A percentile compares a stretch with the other conserved stretches of the same genome.
phyloP scores from a whole-genome alignment of 2,113 vertebrate genomes.

The Corythaixoides concolor region DNA sequence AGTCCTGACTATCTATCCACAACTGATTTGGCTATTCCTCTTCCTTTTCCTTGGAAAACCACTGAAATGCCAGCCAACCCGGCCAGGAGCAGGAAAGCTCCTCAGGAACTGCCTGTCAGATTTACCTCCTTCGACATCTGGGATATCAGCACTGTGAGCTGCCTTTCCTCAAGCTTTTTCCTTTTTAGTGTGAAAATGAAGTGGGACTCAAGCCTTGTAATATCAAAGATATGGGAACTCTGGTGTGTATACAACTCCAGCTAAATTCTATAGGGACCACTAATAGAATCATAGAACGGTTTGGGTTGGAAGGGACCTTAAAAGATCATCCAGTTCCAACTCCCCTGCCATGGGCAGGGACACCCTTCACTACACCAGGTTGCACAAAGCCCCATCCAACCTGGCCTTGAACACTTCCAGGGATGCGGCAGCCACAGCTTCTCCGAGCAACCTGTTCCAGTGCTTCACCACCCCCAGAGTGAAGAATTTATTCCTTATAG shows the following conservation, averaged over 20 bases:
- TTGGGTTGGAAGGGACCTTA: no score
- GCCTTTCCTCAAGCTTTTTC: neutral
- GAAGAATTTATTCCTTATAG: no score
- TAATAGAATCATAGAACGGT: no score
- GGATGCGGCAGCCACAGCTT: no score
- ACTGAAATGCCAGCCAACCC: neutral
- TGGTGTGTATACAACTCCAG: neutral
- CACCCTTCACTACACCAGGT: no score
- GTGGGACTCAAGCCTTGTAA: neutral
- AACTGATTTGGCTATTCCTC: neutral
- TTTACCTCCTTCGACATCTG: neutral
- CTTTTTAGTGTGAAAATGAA: accelerated
- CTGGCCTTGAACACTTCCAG: no score
- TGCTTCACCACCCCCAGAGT: no score
- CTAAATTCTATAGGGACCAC: neutral
- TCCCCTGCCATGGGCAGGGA: no score
- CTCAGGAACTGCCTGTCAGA: neutral
- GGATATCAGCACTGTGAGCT: neutral
- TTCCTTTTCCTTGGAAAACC: neutral
- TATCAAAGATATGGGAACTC: neutral
- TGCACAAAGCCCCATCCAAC: no score
- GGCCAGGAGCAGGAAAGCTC: neutral
- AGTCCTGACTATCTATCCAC: neutral
- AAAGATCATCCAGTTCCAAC: no score
- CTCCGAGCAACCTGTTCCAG: no score